Conservation (phyloP, 1,140 invertebrate genomes). For the Aphaenogaster floridana region DNA sequence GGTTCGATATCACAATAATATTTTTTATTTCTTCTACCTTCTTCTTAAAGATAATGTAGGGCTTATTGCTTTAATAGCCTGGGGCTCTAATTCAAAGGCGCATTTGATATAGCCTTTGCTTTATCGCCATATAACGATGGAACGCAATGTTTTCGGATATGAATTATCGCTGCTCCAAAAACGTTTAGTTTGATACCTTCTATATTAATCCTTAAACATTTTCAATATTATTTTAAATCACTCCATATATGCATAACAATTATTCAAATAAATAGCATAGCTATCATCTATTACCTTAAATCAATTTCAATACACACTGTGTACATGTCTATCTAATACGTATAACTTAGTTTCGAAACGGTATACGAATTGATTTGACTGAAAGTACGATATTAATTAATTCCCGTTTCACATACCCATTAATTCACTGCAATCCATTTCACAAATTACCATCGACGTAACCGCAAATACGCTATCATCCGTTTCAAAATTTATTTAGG, state of each 20-base stretch:
- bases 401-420: constrained; percentile 30
- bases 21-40: neutral
- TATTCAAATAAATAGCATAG: constrained; percentile 7
- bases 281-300: constrained; percentile 26
- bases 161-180: neutral
- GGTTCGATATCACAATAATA: neutral
- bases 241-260: neutral
- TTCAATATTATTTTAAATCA: neutral
- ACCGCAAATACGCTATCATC: constrained; percentile 25
- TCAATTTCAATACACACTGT: neutral
- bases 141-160: neutral
- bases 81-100: neutral
- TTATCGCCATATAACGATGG: neutral
- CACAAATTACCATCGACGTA: constrained; percentile 43
- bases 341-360: constrained; percentile 25
- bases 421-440: constrained; percentile 52
- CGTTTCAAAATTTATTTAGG: constrained; percentile 40
- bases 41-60: neutral
- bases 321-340: constrained; percentile 22
- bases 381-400: constrained; percentile 56
- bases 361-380: constrained; percentile 37
- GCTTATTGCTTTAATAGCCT: neutral
- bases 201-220: neutral
- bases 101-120: neutral
- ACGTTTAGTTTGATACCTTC: neutral